These are phyloP conservation scores for Prunella fulvescens DNA, from an alignment of 2,113 vertebrate genomes.

Conservation along the genomic window DNA sequence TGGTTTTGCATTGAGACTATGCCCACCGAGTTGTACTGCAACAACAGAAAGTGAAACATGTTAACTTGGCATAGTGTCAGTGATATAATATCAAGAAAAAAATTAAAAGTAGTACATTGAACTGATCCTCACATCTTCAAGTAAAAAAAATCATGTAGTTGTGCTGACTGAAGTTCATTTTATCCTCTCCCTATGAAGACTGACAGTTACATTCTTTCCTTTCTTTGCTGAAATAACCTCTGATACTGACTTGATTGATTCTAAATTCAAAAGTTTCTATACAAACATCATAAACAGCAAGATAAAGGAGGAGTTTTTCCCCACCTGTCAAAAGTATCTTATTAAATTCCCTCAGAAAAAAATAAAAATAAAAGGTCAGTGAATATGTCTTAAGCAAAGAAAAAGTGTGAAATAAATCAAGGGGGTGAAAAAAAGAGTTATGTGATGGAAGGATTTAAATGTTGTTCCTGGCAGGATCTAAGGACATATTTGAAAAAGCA, in stretches of 20 bases:
- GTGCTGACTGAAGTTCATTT: background rate
- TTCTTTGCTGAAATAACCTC: background rate
- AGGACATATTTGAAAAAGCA: background rate
- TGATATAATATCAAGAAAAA: background rate
- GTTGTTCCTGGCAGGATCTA: background rate
- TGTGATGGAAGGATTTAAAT: background rate
- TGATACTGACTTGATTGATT: background rate
- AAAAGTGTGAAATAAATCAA: background rate
- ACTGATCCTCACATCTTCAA: background rate
- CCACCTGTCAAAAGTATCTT: background rate
- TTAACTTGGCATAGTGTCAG: background rate
- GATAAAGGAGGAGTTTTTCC: background rate
- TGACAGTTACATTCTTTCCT: background rate
- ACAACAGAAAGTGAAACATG: background rate
- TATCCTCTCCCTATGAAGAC: background rate
- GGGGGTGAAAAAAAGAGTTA: accelerated
- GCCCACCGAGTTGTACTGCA: background rate
- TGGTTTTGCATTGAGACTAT: background rate
- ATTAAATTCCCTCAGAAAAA: background rate
- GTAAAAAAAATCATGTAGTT: background rate
- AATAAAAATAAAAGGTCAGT: background rate
- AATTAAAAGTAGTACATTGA: background rate
- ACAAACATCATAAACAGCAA: background rate
- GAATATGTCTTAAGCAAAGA: background rate
- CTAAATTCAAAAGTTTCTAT: background rate